Evolutionary conservation across 2,888 invertebrate genomes (phyloP).

Genomic region (Drosophila pegasa): DNA sequence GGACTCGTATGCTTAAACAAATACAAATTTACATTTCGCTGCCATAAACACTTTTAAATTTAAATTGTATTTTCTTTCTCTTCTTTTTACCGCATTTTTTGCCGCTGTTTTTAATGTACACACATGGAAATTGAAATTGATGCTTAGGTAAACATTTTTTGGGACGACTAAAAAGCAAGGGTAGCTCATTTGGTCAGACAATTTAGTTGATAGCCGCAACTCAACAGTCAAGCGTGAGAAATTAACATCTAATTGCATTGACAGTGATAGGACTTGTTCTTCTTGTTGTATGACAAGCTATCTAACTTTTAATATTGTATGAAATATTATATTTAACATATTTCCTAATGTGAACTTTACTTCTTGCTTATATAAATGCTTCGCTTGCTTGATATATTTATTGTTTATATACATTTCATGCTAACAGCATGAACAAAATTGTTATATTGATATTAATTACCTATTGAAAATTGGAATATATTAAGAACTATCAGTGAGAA

Average conservation of each 20-base stretch:
- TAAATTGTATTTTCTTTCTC: conserved; percentile 63
- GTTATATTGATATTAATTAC: too few species aligned
- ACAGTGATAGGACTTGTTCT: not conserved
- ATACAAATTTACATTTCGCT: conserved; percentile 83
- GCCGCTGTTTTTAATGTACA: conserved; percentile 47
- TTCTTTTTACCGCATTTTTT: conserved; percentile 22
- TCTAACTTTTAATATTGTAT: too few species aligned
- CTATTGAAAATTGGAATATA: too few species aligned
- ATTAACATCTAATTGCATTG: conserved; percentile 40
- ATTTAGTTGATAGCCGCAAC: conserved; percentile 11
- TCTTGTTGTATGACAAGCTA: not conserved
- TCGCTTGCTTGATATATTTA: not conserved
- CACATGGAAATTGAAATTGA: conserved; percentile 82
- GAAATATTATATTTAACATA: too few species aligned
- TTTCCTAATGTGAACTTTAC: not conserved
- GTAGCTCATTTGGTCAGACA: conserved; percentile 43
- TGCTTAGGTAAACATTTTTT: conserved; percentile 76
- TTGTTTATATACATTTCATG: too few species aligned
- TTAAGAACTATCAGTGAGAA: too few species aligned
- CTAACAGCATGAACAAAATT: too few species aligned
- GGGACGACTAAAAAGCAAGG: conserved; percentile 40
- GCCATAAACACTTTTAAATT: conserved; percentile 83
- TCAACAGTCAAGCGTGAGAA: conserved; percentile 18
- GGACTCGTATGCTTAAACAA: conserved; percentile 67
- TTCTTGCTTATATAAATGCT: not conserved